phyloP scores from a whole-genome alignment of 2,113 vertebrate genomes.

The Ivindomyrus marchei region DNA sequence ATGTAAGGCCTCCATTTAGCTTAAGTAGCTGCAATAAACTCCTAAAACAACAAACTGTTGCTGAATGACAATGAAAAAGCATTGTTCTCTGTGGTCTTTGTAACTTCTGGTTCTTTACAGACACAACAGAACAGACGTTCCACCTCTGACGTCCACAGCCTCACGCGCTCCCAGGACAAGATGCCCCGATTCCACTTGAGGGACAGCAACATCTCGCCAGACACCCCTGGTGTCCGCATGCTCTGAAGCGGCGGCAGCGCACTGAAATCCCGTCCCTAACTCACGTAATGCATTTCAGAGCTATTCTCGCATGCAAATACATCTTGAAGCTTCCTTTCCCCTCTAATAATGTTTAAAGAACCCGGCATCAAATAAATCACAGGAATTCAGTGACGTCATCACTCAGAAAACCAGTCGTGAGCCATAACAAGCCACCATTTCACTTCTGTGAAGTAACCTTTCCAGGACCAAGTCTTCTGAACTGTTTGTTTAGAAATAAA shows the following conservation, averaged over 20 bases:
- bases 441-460: background rate
- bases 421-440: background rate
- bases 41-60: background rate
- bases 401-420: background rate
- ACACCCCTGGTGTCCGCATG: background rate
- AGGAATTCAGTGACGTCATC: background rate
- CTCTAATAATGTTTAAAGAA: background rate
- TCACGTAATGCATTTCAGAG: background rate
- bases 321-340: background rate
- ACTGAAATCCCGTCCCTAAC: background rate
- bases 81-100: background rate
- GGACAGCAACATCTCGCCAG: background rate
- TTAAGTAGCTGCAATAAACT: background rate
- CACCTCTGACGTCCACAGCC: background rate
- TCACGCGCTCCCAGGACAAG: background rate
- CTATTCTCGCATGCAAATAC: background rate
- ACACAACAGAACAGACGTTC: background rate
- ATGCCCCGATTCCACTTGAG: background rate
- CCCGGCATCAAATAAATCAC: background rate
- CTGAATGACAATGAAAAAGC: background rate
- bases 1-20: background rate
- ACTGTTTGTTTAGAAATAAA: background rate
- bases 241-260: background rate
- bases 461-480: background rate
- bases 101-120: background rate